Percentiles rank a stretch among this genome's conserved stretches.
phyloP scores from a whole-genome alignment of 1,140 invertebrate genomes.

The Tetranychus urticae region DNA sequence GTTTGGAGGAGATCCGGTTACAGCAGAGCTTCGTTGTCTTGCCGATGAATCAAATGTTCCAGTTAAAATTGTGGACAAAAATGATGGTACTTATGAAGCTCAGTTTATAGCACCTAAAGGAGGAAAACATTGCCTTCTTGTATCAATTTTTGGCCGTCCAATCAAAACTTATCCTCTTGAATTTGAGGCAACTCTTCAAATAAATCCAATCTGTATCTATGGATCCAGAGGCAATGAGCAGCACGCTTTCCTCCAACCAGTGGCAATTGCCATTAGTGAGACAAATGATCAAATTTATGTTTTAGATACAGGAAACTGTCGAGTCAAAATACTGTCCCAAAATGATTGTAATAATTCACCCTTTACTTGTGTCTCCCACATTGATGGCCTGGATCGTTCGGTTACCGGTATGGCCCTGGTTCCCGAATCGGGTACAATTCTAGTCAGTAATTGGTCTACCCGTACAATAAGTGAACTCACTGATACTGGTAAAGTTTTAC shows the following conservation, averaged over 20 bases:
- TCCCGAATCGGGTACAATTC: constrained; percentile 26
- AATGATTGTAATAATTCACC: constrained; percentile 20
- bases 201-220: constrained; percentile 45
- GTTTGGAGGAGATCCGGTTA: constrained; percentile 59
- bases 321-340: constrained; percentile 46
- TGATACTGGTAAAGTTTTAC: constrained; percentile 29
- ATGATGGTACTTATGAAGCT: constrained; percentile 51
- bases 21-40: constrained; percentile 27
- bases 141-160: constrained; percentile 57
- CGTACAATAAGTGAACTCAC: constrained; percentile 47
- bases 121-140: constrained; percentile 37
- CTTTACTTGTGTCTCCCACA: constrained; percentile 45
- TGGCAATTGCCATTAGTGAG: constrained; percentile 42
- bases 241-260: constrained; percentile 53
- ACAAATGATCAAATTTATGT: constrained; percentile 43
- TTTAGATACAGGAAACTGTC: constrained; percentile 69
- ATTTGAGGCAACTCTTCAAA: constrained; percentile 43
- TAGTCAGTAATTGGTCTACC: constrained; percentile 66
- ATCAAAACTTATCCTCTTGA: constrained; percentile 57
- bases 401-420: constrained; percentile 39
- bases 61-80: constrained; percentile 39
- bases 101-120: constrained; percentile 27
- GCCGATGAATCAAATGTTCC: constrained; percentile 12
- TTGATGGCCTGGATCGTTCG: constrained; percentile 49
- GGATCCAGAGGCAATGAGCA: constrained; percentile 42